Conservation (phyloP, 2,888 invertebrate species). For the Drosophila tanythrix region DNA sequence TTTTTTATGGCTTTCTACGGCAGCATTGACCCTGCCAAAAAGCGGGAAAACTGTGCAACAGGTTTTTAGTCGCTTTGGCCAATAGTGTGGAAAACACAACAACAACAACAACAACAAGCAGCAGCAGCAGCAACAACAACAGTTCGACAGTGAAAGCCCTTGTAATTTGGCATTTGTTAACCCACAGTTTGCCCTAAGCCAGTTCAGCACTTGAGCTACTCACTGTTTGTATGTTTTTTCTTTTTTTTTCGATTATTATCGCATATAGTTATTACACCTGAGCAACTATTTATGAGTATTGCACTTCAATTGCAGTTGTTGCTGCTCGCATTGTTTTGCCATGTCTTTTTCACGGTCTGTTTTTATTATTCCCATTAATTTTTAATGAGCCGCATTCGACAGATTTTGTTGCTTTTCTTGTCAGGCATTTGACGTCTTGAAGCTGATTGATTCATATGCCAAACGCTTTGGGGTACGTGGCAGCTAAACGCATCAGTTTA, state of each 20-base stretch:
- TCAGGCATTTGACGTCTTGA: conserved; percentile 54
- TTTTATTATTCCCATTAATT: conserved; percentile 46
- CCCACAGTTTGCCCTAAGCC: conserved; percentile 35
- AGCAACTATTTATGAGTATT: conserved; percentile 25
- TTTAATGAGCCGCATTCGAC: conserved; percentile 56
- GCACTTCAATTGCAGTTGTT: conserved; percentile 28
- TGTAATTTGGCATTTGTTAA: conserved; percentile 25
- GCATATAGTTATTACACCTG: conserved; percentile 50
- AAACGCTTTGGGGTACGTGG: conserved; percentile 14
- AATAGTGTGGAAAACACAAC: conserved; percentile 46
- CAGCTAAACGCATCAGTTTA: conserved; percentile 13
- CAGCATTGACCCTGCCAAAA: conserved; percentile 75
- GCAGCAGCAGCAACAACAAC: not conserved
- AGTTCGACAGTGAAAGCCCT: conserved; percentile 60
- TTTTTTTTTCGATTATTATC: conserved; percentile 45
- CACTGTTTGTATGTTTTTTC: not conserved
- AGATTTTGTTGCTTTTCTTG: conserved; percentile 31
- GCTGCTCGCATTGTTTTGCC: conserved; percentile 15
- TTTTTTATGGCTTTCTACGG: conserved; percentile 71
- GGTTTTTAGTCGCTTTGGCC: conserved; percentile 59
- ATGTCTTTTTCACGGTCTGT: conserved; percentile 23
- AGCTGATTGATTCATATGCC: conserved; percentile 62
- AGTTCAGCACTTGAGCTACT: conserved; percentile 12
- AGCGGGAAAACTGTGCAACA: conserved; percentile 76
- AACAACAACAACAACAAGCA: not conserved